Evolutionary conservation across 1,140 invertebrate genomes (phyloP).

Genomic region (Brachionus calyciflorus): DNA sequence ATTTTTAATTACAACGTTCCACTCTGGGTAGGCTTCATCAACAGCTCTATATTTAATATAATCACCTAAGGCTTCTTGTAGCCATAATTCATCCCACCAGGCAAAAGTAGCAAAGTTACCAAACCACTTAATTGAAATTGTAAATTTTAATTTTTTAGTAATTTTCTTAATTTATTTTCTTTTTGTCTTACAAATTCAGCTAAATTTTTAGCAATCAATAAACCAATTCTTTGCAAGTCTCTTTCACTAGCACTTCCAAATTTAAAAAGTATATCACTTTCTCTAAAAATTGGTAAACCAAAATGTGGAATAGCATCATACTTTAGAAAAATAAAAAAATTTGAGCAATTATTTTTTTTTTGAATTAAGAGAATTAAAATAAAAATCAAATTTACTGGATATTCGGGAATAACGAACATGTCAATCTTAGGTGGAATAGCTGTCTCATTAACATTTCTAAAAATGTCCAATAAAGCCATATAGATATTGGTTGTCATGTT

Average conservation of each 20-base stretch:
- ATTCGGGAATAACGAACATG: constrained; percentile 35
- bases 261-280: constrained; percentile 7
- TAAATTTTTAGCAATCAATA: constrained; percentile 45
- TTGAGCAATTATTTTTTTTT: too few species aligned
- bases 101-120: constrained; percentile 10
- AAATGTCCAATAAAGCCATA: not conserved
- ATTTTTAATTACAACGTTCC: constrained; percentile 44
- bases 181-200: constrained; percentile 35
- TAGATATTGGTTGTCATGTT: constrained; percentile 12
- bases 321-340: not conserved
- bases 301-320: constrained; percentile 22
- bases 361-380: not conserved
- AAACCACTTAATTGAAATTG: constrained; percentile 33
- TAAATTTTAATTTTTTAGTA: not conserved
- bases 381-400: not conserved
- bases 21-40: constrained; percentile 26
- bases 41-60: constrained; percentile 42
- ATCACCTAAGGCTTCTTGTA: constrained; percentile 45
- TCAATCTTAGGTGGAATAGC: not conserved
- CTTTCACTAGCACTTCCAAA: constrained; percentile 10
- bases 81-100: constrained; percentile 44
- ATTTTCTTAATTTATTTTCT: not conserved
- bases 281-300: constrained; percentile 23
- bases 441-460: not conserved
- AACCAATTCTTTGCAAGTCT: constrained; percentile 26